Base-by-base conservation (phyloP, 2,888 invertebrate genomes). In the Itoplectis maculator region DNA sequence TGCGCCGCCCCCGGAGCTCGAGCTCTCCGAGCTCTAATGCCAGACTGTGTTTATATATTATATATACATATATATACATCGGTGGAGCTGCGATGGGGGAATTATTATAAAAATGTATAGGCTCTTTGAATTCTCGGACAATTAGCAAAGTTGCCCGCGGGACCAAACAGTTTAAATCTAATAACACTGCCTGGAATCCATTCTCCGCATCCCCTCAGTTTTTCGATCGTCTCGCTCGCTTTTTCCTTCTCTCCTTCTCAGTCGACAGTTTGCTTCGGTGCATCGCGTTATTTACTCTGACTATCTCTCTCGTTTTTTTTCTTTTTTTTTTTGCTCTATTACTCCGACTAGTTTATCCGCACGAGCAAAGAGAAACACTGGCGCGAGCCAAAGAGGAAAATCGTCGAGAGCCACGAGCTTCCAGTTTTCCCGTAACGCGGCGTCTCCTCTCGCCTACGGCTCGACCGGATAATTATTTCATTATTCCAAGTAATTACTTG, bases 131-230 rank as follows among this genome's bases (percentile, higher is more conserved):
- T 82, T 23, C 72, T 76, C 68, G 86, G 86, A 89, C 87, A 89
- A 89, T 89, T 89, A 89, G 86, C 82, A 76, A 73, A 84, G 85
- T 76, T 73, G 69, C 81, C 81, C 85, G 84, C 80, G 84, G 82
- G 81, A 79, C 85, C 86, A 87, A 88, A 88, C 89, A 86, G 86
- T 89, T 90, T 87, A 86, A 89, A 90, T 89, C 85, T 89, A 89
- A 90, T 89, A 89, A 89, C 87, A 79, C 54, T 76, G 65, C 70
- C 80, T 37, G n/a, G 79, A 70, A 87, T 84, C 85, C 79, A 63
- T 68, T 75, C 65, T 69, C 61, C 69, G 40, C n/a, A n/a, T n/a
- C 82, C 63, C 45, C 68, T 75, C 54, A n/a, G 20, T 78, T 29
- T 78, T 29, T 54, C 37, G 18, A 29, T 74, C 59, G 35, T 79